Evolutionary conservation across 2,113 vertebrate genomes (phyloP), one percentile per base, ranked within the genome.

Genomic region (Onychostruthus taczanowskii): DNA sequence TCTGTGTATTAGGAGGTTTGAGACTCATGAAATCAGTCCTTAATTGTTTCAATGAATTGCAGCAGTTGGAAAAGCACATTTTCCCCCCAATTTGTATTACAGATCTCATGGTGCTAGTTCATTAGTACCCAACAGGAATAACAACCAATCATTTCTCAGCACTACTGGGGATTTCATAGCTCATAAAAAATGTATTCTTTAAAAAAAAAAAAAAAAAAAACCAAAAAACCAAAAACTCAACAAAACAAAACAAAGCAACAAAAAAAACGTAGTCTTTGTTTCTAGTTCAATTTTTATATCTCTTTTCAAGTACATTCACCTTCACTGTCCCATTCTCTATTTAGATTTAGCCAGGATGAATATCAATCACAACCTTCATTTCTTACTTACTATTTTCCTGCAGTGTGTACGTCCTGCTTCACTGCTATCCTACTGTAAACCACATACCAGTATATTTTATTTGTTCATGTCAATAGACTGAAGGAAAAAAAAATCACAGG

Each of bases 291-390:
- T 66, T 90, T 93, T 95, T 90, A 28, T 85, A 26, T 63, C 23
- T 84, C n/a, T 94, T 93, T 72, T 62, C 47, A 90, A 85, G 50
- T 73, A 66, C 27, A 47, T 84, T 94, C 1, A 3, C 28, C 31
- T 94, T 74, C 77, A 35, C 52, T 79, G 49, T 93, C 27, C 30
- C 37, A 1, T 85, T 87, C 20, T 39, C 31, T 87, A 46, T 69
- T 85, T 61, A 87, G 58, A 83, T 90, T 83, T 74, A 91, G 2
- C 50, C 55, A 56, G 13, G 11, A 88, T 72, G 72, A 94, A 93
- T 94, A 95, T 78, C 63, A 95, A 68, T 72, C 44, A 63, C 64
- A 96, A 78, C 68, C 63, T 93, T 95, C 21, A 81, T 81, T 94
- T 93, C 37, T 78, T 63, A 52, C 50, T 68, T 75, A 39, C 9